Evolutionary conservation across 2,113 vertebrate species (phyloP).

Genomic region (Rattus norvegicus): DNA sequence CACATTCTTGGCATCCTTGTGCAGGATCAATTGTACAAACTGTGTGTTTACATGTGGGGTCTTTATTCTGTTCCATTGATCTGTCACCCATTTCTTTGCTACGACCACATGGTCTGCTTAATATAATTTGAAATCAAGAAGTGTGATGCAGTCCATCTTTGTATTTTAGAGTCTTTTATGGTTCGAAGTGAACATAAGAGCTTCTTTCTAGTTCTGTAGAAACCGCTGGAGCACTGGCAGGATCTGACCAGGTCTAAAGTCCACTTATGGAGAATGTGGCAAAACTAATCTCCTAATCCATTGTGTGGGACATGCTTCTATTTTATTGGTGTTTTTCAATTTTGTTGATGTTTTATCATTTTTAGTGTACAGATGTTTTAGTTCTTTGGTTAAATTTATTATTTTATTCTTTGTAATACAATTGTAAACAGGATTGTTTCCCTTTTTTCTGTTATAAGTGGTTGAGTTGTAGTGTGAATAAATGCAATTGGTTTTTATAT

Average conservation of each 20-base stretch:
- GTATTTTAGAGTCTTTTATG: not conserved
- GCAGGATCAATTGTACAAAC: not conserved
- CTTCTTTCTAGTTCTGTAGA: not conserved
- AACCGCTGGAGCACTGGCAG: not conserved
- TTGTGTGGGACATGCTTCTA: not conserved
- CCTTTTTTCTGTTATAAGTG: not conserved
- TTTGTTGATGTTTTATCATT: not conserved
- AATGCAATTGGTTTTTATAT: not conserved
- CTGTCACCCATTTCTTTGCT: not conserved
- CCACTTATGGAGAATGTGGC: not conserved
- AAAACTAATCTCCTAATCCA: not conserved
- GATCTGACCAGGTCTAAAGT: not conserved
- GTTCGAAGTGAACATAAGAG: not conserved
- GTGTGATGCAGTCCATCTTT: not conserved
- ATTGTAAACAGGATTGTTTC: not conserved
- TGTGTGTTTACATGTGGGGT: not conserved
- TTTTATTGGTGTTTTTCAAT: not conserved
- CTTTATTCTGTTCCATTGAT: not conserved
- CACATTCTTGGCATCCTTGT: not conserved
- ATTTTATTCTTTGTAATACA: not conserved
- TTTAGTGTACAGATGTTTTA: not conserved
- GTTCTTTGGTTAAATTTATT: not conserved
- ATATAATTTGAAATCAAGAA: slow-evolving; percentile 4
- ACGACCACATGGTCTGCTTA: not conserved
- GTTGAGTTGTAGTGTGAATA: not conserved